These are phyloP conservation scores for Tipula lateralis DNA, from an alignment of 2,888 invertebrate genomes.

Conservation along the genomic window DNA sequence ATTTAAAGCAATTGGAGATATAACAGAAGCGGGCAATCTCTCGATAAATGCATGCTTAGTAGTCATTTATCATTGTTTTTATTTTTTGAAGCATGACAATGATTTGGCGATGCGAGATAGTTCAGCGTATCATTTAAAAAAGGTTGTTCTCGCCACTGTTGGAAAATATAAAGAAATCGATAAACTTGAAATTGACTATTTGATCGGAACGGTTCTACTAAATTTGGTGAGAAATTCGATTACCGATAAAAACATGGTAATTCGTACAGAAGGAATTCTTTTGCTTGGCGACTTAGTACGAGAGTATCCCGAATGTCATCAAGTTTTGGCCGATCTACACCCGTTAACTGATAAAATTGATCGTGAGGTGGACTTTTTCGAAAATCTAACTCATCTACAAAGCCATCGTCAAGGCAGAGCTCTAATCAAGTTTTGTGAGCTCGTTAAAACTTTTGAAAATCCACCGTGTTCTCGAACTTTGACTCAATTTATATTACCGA, in stretches of 20 bases:
- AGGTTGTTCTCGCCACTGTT: conserved; percentile 61
- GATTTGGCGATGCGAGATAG: conserved; percentile 80
- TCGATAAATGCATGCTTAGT: conserved; percentile 64
- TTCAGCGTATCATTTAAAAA: conserved; percentile 68
- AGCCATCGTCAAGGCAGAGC: conserved; percentile 81
- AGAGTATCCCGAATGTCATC: conserved; percentile 65
- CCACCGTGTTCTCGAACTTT: conserved; percentile 65
- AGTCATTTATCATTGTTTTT: conserved; percentile 77
- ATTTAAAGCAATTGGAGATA: conserved; percentile 61
- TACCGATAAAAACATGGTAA: conserved; percentile 62
- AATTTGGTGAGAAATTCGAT: conserved; percentile 68
- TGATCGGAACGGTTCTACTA: conserved; percentile 70
- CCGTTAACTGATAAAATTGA: conserved; percentile 65
- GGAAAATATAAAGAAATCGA: conserved; percentile 52
- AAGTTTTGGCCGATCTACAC: conserved; percentile 66
- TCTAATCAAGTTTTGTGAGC: conserved; percentile 65
- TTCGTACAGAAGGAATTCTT: conserved; percentile 73
- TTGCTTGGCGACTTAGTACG: conserved; percentile 71
- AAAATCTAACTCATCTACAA: conserved; percentile 85
- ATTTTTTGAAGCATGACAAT: conserved; percentile 69
- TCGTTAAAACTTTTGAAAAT: conserved; percentile 58
- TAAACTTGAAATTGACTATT: conserved; percentile 56
- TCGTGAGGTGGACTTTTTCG: conserved; percentile 88
- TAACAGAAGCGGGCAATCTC: conserved; percentile 52
- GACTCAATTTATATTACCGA: conserved; percentile 78